phyloP scores from a whole-genome alignment of 2,797 vertebrate species.

The Cryptoprocta ferox region DNA sequence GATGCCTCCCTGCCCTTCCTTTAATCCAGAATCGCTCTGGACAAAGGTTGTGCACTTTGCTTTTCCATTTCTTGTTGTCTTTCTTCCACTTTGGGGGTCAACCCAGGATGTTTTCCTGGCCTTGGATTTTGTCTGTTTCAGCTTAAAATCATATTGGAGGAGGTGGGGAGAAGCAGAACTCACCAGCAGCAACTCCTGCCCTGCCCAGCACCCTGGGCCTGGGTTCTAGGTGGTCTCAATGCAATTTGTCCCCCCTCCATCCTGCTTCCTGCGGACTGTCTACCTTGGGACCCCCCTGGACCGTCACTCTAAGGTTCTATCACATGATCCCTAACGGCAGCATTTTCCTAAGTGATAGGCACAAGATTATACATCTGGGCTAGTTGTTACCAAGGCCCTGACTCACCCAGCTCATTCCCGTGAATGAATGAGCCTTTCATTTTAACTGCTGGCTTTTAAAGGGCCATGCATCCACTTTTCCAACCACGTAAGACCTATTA shows the following conservation, averaged over 20 bases:
- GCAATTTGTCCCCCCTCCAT: not conserved
- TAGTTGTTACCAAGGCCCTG: not conserved
- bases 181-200: not conserved
- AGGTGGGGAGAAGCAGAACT: not conserved
- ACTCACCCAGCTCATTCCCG: constrained; percentile 16
- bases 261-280: not conserved
- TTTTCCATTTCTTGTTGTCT: not conserved
- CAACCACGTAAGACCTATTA: not conserved
- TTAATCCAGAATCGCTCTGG: not conserved
- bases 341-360: constrained; percentile 10
- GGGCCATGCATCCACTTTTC: constrained; percentile 7
- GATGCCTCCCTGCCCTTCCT: not conserved
- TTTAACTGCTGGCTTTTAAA: constrained; percentile 34
- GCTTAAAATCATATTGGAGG: not conserved
- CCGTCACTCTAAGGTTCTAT: not conserved
- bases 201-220: not conserved
- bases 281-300: not conserved
- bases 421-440: constrained; percentile 64
- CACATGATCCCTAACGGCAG: not conserved
- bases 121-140: not conserved
- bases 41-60: not conserved
- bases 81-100: not conserved
- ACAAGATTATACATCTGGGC: constrained; percentile 30
- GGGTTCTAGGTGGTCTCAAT: not conserved
- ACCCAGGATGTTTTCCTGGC: not conserved